Evolutionary conservation across 53 echinoderm and acorn worm genomes (phyloP).

Genomic region (Crossaster papposus): DNA sequence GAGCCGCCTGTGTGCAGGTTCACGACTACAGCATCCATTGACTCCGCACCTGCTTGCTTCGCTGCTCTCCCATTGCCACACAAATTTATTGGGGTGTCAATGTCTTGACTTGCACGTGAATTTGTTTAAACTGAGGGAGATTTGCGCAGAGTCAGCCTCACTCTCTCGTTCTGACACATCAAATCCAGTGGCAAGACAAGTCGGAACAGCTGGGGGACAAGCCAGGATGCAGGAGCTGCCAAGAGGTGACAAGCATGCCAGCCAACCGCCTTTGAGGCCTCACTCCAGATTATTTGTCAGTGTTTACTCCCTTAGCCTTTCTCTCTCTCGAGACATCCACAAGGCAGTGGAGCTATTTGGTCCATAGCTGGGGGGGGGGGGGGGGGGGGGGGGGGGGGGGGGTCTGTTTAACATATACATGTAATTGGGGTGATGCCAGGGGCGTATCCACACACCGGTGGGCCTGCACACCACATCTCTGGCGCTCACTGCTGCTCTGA

Average conservation of each 20-base stretch:
- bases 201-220: background rate
- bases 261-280: slow-evolving; percentile 10
- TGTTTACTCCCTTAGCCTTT: slow-evolving; percentile 45
- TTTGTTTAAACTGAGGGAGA: slow-evolving; percentile 17
- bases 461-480: too few species aligned
- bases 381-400: too few species aligned
- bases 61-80: slow-evolving; percentile 30
- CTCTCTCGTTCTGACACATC: slow-evolving; percentile 6
- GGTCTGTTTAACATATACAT: too few species aligned
- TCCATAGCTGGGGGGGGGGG: background rate
- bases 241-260: background rate
- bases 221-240: slow-evolving; percentile 36
- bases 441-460: too few species aligned
- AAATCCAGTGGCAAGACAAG: too few species aligned
- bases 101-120: background rate
- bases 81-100: background rate
- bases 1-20: slow-evolving; percentile 47
- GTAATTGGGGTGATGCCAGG: too few species aligned
- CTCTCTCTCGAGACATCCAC: background rate
- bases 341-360: slow-evolving; percentile 39
- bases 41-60: slow-evolving; percentile 5
- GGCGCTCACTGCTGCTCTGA: too few species aligned
- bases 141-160: background rate
- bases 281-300: slow-evolving; percentile 39
- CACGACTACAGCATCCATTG: slow-evolving; percentile 7